Base-by-base conservation (phyloP, 2,797 vertebrate genomes). In the Enteromius radiatus region DNA sequence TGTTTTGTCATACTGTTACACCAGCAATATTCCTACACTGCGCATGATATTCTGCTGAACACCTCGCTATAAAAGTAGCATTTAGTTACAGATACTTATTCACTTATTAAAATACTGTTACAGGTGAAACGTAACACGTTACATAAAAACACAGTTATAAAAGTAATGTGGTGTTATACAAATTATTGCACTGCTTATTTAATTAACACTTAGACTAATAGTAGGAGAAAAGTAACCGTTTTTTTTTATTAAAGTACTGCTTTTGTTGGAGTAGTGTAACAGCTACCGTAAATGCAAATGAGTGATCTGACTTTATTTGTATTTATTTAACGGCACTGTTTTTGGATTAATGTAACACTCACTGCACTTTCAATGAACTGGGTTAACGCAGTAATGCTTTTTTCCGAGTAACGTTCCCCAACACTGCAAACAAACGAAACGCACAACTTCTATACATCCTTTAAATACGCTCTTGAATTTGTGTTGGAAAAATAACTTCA, bases 381-480 rank as follows among this genome's bases (percentile, higher is more conserved):
- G n/a, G n/a, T n/a, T n/a, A 33, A 33, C 0, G 49, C 36, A 49
- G 26, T 45, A 10, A 2, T 64, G 3, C 21, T 45, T 52, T 52
- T 59, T 12, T 26, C 49, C 3, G 61, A 61, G 26, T 47, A 33
- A 26, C 54, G 9, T 26, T 63, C 28, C 69, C 69, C 69, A 64
- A 81, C 54, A 74, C 68, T 33, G 23, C 59, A 45, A 33, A 49
- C 68, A 49, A 73, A 38, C 26, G 0, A 49, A 26, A 73, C 15
- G 7, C 56, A n/a, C 21, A 19, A 63, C 6, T 19, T 76, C 36
- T 19, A 17, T 9, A 5, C 49, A 17, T 59, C n/a, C n/a, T 49
- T 26, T 21, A 21, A 68, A 77, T 15, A 87, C 86, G 87, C 86
- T 92, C 87, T 88, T 88, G 87, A 92, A 89, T 89, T 89, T 84